A percentile compares a stretch with the other conserved stretches of the same genome.
Evolutionary conservation across 2,888 invertebrate species (phyloP).

Genomic region (Synergus itoensis): DNA sequence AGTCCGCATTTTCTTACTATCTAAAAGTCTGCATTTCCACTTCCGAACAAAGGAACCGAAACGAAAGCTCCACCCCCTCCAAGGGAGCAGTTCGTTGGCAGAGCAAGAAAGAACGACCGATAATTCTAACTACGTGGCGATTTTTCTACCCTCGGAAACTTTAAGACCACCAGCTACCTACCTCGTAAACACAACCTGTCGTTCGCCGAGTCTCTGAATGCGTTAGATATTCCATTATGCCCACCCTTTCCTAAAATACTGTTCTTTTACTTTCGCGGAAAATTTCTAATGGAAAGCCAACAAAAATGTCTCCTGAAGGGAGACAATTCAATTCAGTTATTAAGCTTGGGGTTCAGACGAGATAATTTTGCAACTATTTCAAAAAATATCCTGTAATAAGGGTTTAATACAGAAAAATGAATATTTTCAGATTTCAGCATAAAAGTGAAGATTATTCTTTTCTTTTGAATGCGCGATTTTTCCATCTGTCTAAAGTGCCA

Average conservation of each 20-base stretch:
- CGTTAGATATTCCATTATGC: constrained; percentile 35
- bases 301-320: background rate
- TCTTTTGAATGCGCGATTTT: too few relatives aligned
- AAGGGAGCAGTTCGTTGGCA: constrained; percentile 47
- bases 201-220: constrained; percentile 28
- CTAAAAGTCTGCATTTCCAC: constrained; percentile 8
- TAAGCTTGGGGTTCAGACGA: background rate
- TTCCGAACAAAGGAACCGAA: background rate
- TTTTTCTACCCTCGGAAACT: constrained; percentile 54
- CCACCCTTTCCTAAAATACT: constrained; percentile 17
- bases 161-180: constrained; percentile 44
- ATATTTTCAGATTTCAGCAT: too few relatives aligned
- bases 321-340: background rate
- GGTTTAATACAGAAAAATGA: too few relatives aligned
- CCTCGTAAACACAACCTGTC: constrained; percentile 34
- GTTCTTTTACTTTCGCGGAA: background rate
- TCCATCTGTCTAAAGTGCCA: too few relatives aligned
- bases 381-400: too few relatives aligned
- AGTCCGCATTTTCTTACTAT: constrained; percentile 13
- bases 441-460: too few relatives aligned
- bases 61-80: background rate
- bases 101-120: constrained; percentile 49
- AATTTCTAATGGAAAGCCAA: constrained; percentile 25
- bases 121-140: constrained; percentile 47
- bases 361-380: background rate